Conservation (phyloP, 2,888 invertebrate genomes). For the Xiphydria camelus region DNA sequence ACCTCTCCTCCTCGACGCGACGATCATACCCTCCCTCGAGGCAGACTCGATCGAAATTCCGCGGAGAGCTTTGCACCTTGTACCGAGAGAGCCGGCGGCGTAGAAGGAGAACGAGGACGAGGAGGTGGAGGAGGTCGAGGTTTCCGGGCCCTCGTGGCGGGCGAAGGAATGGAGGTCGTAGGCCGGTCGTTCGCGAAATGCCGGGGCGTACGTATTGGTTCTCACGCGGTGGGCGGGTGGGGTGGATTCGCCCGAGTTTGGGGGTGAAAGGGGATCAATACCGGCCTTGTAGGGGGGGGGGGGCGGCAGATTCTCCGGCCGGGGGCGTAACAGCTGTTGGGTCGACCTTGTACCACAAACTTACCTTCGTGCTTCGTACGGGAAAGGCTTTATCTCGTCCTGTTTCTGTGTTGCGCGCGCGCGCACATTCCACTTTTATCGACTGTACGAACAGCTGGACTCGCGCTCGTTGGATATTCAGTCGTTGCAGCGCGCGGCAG, state of each 20-base stretch:
- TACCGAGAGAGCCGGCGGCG: no score
- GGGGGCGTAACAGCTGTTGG: background rate
- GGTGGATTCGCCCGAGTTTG: slow-evolving; percentile 39
- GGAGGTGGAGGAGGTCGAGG: background rate
- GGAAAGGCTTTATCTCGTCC: no score
- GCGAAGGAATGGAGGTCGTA: background rate
- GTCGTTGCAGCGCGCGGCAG: no score
- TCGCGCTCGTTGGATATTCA: no score
- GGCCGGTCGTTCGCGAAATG: slow-evolving; percentile 8
- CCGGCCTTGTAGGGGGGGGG: slow-evolving; percentile 23
- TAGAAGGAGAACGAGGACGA: background rate
- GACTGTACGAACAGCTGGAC: no score
- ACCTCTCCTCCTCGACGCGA: no score
- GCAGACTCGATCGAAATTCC: no score
- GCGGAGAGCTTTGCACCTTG: no score
- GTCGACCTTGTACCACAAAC: background rate
- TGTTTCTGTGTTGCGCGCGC: no score
- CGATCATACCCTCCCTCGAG: no score
- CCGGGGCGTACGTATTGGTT: slow-evolving; percentile 17
- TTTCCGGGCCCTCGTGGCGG: background rate
- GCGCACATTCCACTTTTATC: no score
- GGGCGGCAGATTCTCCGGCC: background rate
- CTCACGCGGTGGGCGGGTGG: slow-evolving; percentile 22
- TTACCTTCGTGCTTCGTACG: no score
- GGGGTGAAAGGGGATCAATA: slow-evolving; percentile 48